phyloP scores from a whole-genome alignment of 1,140 invertebrate species.

The Scaptomyza pallida region DNA sequence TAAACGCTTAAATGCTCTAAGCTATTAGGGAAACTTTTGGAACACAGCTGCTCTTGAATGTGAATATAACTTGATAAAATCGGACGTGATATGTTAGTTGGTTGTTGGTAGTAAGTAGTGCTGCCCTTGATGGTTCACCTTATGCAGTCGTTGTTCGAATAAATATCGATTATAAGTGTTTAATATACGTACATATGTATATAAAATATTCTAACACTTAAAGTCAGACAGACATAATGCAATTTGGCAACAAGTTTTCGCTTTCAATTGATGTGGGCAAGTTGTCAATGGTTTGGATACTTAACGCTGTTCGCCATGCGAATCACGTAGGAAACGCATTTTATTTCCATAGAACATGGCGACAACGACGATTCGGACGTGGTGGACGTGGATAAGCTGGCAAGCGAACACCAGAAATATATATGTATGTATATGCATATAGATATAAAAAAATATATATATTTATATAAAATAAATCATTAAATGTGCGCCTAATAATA shows the following conservation, averaged over 20 bases:
- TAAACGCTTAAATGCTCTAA: too few relatives aligned
- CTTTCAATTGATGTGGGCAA: conserved; percentile 47
- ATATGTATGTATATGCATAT: conserved; percentile 8
- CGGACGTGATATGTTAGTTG: conserved; percentile 35
- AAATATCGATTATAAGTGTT: conserved; percentile 78
- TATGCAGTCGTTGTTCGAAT: conserved; percentile 67
- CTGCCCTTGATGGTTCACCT: conserved; percentile 67
- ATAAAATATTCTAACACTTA: conserved; percentile 67
- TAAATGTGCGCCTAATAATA: conserved; percentile 76
- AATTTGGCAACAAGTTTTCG: conserved; percentile 72
- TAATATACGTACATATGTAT: conserved; percentile 50
- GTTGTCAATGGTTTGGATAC: conserved; percentile 25
- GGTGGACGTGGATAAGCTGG: conserved; percentile 53
- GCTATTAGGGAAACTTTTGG: too few relatives aligned
- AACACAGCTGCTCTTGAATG: background rate
- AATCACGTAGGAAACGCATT: conserved; percentile 72
- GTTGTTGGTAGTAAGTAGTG: conserved; percentile 20
- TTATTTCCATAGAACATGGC: conserved; percentile 80
- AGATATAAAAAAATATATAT: conserved; percentile 6
- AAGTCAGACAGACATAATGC: conserved; percentile 56
- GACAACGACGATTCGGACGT: conserved; percentile 66
- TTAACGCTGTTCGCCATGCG: conserved; percentile 34
- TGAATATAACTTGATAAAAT: background rate
- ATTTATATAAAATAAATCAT: conserved; percentile 74
- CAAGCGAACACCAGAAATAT: conserved; percentile 56